These are phyloP conservation scores for Therioaphis trifolii DNA, from an alignment of 2,888 invertebrate genomes.

Conservation along the genomic window DNA sequence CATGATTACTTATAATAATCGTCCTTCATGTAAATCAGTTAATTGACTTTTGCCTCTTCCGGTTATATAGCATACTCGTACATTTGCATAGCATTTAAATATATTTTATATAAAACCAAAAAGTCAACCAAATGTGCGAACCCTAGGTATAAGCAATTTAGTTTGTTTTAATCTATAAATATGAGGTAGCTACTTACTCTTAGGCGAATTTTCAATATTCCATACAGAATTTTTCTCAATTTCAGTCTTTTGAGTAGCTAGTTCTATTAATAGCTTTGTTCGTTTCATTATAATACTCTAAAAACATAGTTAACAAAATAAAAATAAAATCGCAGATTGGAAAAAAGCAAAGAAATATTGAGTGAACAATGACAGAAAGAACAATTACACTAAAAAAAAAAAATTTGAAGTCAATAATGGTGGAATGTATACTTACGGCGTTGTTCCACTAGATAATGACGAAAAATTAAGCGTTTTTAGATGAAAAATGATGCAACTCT, in stretches of 20 bases:
- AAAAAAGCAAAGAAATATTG: slow-evolving; percentile 21
- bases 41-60: too few relatives aligned
- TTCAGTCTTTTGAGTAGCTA: slow-evolving; percentile 9
- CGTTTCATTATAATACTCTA: slow-evolving; percentile 11
- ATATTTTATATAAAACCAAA: slow-evolving; percentile 23
- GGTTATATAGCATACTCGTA: too few relatives aligned
- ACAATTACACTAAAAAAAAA: slow-evolving; percentile 21
- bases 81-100: too few relatives aligned
- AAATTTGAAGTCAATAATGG: slow-evolving; percentile 4
- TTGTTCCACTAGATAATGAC: slow-evolving; percentile 20
- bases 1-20: too few relatives aligned
- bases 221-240: background rate
- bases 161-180: background rate
- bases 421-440: slow-evolving; percentile 17
- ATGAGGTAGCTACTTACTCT: slow-evolving; percentile 1
- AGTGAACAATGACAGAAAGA: slow-evolving; percentile 30
- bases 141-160: slow-evolving; percentile 5
- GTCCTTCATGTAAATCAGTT: too few relatives aligned
- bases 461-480: background rate
- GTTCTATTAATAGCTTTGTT: slow-evolving; percentile 9
- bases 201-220: background rate
- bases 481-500: slow-evolving; percentile 22
- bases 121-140: background rate
- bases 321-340: slow-evolving; percentile 4
- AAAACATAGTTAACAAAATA: slow-evolving; percentile 21